A percentile compares a stretch with the other conserved stretches of the same genome.
phyloP scores from a whole-genome alignment of 1,140 invertebrate species.

The Telenomus remus region DNA sequence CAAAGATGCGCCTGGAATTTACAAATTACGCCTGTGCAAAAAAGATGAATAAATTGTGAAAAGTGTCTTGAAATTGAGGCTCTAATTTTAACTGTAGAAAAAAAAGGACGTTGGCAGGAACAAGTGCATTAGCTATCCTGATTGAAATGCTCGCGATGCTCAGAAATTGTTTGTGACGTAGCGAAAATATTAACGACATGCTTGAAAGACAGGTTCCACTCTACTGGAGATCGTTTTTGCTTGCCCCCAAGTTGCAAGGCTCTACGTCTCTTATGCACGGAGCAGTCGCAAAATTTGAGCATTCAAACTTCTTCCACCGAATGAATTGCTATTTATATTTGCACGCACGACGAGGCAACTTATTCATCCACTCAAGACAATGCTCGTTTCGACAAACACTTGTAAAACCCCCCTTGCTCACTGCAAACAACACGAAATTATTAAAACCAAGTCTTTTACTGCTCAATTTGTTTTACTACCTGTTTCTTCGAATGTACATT shows the following conservation, averaged over 20 bases:
- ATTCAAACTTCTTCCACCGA: conserved; percentile 22
- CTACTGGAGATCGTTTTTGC: conserved; percentile 15
- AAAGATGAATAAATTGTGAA: too few species aligned
- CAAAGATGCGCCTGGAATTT: too few species aligned
- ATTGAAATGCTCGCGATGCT: not conserved
- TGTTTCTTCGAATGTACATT: too few species aligned
- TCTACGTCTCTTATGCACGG: conserved; percentile 17
- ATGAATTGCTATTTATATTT: conserved; percentile 49
- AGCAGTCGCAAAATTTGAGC: conserved; percentile 17
- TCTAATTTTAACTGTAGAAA: too few species aligned
- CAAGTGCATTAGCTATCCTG: too few species aligned
- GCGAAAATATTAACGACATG: conserved; percentile 1
- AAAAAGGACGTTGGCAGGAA: too few species aligned
- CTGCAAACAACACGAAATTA: too few species aligned
- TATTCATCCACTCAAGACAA: conserved; percentile 30
- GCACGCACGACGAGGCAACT: conserved; percentile 11
- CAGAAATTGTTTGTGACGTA: conserved; percentile 1
- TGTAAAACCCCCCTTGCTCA: conserved; percentile 1
- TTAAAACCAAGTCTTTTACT: too few species aligned
- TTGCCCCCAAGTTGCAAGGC: not conserved
- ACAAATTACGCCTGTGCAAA: too few species aligned
- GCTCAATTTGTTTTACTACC: too few species aligned
- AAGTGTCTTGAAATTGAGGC: too few species aligned
- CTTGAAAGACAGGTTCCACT: conserved; percentile 11
- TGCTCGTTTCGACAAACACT: conserved; percentile 31